Evolutionary conservation across 2,888 invertebrate species (phyloP).

Genomic region (Argyresthia goedartella): DNA sequence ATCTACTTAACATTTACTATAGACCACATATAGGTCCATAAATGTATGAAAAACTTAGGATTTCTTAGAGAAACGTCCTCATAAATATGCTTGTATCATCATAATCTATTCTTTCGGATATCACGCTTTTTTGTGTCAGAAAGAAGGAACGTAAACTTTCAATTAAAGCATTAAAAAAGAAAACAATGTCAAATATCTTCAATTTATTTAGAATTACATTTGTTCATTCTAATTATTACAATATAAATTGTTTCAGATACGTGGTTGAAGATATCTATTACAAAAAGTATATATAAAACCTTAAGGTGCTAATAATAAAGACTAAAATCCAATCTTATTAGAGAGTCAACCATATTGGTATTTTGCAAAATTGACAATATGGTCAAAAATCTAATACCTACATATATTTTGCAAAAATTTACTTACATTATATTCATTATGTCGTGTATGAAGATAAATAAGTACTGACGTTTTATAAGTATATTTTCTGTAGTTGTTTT

Average conservation of each 20-base stretch:
- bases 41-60: no score
- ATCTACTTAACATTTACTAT: no score
- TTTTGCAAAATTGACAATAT: slow-evolving; percentile 26
- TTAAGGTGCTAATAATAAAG: slow-evolving; percentile 17
- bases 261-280: slow-evolving; percentile 16
- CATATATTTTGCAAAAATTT: background rate
- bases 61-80: no score
- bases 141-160: no score
- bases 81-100: no score
- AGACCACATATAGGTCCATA: no score
- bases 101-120: no score
- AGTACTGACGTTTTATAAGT: slow-evolving; percentile 7
- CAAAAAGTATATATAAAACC: slow-evolving; percentile 27
- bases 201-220: slow-evolving; percentile 48
- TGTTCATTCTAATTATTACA: slow-evolving; percentile 26
- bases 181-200: slow-evolving; percentile 28
- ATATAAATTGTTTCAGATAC: slow-evolving; percentile 1
- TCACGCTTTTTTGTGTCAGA: no score
- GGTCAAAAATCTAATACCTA: slow-evolving; percentile 57
- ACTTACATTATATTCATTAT: slow-evolving; percentile 1
- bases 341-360: slow-evolving; percentile 54
- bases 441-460: slow-evolving; percentile 9
- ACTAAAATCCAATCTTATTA: slow-evolving; percentile 45
- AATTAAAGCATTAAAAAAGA: no score
- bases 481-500: background rate